phyloP scores from a whole-genome alignment of 2,113 vertebrate genomes.

The Tyrannus savana region DNA sequence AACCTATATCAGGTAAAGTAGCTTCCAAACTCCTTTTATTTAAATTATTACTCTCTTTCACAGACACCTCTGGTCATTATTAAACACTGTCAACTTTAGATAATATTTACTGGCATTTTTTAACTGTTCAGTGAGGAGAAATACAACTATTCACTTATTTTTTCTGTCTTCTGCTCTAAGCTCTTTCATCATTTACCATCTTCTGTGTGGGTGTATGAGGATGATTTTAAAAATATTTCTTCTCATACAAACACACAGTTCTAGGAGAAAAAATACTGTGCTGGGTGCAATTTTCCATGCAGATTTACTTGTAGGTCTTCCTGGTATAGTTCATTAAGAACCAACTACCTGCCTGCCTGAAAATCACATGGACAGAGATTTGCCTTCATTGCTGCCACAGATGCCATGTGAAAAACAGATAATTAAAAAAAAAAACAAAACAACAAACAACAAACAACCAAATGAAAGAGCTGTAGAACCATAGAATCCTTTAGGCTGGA shows the following conservation, averaged over 20 bases:
- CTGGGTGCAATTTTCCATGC: neutral
- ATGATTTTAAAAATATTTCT: neutral
- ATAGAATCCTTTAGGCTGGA: neutral
- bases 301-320: neutral
- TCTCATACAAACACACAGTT: neutral
- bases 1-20: neutral
- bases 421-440: neutral
- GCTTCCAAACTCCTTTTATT: neutral
- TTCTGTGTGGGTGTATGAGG: neutral
- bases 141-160: neutral
- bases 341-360: neutral
- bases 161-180: neutral
- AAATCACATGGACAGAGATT: neutral
- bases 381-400: neutral
- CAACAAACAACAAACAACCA: too few species aligned
- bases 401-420: neutral
- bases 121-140: neutral
- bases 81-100: neutral
- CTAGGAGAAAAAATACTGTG: neutral
- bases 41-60: neutral
- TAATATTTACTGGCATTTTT: neutral
- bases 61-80: neutral
- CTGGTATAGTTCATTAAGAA: neutral
- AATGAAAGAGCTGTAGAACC: neutral
- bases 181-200: neutral